Evolutionary conservation across 1,140 invertebrate species (phyloP).

Genomic region (Chymomyza costata): DNA sequence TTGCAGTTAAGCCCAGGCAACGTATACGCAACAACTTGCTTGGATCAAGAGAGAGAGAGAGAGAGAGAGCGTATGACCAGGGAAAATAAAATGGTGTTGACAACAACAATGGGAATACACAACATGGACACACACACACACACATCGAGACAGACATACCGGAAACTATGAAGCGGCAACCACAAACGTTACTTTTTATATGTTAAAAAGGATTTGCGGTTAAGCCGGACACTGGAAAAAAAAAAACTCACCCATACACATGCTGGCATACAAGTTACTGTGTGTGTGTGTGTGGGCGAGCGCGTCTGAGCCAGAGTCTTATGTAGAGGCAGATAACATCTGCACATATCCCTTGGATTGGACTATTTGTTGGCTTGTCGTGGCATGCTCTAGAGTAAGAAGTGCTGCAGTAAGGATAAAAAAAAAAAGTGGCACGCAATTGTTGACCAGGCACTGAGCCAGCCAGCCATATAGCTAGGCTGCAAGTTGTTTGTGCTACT

Average conservation of each 20-base stretch:
- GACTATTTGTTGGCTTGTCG: conserved; percentile 13
- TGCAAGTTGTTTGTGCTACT: conserved; percentile 54
- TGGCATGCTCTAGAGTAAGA: too few relatives aligned
- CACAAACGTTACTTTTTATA: conserved; percentile 70
- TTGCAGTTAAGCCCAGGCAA: conserved; percentile 47
- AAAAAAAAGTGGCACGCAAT: too few relatives aligned
- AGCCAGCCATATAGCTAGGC: too few relatives aligned
- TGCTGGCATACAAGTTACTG: conserved; percentile 19
- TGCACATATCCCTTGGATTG: conserved; percentile 44
- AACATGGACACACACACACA: conserved; percentile 12
- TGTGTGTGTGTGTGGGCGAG: conserved; percentile 1
- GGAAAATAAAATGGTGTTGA: conserved; percentile 69
- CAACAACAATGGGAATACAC: conserved; percentile 68
- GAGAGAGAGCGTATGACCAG: too few relatives aligned
- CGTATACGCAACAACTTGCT: conserved; percentile 3
- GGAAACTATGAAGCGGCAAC: conserved; percentile 11
- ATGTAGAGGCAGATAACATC: conserved; percentile 52
- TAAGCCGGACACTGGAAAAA: conserved; percentile 64
- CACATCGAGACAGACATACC: neutral
- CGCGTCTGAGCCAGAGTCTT: conserved; percentile 21
- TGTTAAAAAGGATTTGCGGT: conserved; percentile 73
- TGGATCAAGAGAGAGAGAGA: neutral
- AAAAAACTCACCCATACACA: conserved; percentile 14
- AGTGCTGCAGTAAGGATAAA: too few relatives aligned
- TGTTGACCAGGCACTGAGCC: too few relatives aligned